Conservation (phyloP, 2,113 vertebrate species). For the Chionomys nivalis region DNA sequence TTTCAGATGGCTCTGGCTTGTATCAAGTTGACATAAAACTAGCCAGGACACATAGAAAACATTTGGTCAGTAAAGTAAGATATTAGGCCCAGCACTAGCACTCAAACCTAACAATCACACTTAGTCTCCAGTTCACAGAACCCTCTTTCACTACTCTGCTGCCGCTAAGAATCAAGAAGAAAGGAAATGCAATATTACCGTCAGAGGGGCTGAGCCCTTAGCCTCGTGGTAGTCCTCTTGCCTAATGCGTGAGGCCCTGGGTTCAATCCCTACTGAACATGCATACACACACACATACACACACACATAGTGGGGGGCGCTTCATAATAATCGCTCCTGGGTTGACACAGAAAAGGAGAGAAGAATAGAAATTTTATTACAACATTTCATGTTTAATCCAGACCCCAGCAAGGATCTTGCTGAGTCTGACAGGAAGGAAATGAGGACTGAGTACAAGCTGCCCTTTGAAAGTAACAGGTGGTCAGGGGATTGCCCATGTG, state of each 20-base stretch:
- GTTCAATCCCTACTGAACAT: neutral
- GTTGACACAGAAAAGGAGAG: constrained; percentile 11
- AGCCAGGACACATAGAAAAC: neutral
- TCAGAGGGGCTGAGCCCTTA: neutral
- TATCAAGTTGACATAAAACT: neutral
- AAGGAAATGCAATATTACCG: neutral
- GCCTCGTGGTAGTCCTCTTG: neutral
- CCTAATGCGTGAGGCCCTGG: neutral
- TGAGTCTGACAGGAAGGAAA: constrained; percentile 24
- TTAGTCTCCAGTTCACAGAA: constrained; percentile 22
- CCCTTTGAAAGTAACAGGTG: constrained; percentile 38
- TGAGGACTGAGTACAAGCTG: neutral
- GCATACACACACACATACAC: neutral
- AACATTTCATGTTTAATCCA: constrained; percentile 39
- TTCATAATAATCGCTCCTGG: constrained; percentile 33
- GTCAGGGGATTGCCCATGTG: neutral
- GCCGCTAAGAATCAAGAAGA: constrained; percentile 16
- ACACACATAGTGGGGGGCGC: neutral
- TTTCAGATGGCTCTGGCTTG: neutral
- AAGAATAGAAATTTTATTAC: constrained; percentile 36
- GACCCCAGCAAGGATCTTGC: constrained; percentile 1
- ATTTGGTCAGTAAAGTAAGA: neutral
- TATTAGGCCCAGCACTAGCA: neutral
- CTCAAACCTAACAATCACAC: neutral
- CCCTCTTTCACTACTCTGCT: neutral